phyloP scores from a whole-genome alignment of 2,888 invertebrate species.

The Morpho achilles region DNA sequence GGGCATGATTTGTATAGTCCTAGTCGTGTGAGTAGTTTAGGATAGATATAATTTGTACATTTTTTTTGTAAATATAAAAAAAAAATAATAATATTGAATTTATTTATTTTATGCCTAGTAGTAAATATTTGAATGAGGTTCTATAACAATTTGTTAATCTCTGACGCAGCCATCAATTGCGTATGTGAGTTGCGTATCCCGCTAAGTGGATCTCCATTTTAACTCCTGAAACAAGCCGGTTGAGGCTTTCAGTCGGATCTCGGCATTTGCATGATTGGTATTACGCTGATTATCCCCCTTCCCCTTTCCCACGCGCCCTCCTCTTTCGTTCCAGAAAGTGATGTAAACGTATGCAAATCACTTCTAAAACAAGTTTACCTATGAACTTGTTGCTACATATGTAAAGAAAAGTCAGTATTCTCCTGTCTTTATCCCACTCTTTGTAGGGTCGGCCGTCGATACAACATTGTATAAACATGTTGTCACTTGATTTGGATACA shows the following conservation, averaged over 20 bases:
- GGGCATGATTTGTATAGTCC: too few relatives aligned
- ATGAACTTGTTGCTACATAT: constrained; percentile 16
- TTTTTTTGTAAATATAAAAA: too few relatives aligned
- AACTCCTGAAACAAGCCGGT: constrained; percentile 79
- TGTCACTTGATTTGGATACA: too few relatives aligned
- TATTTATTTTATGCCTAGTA: too few relatives aligned
- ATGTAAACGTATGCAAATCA: constrained; percentile 69
- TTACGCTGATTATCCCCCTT: constrained; percentile 71
- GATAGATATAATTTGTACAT: too few relatives aligned
- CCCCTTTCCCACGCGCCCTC: constrained; percentile 29
- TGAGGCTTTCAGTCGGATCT: constrained; percentile 78
- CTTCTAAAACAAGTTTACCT: constrained; percentile 32
- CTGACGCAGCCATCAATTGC: constrained; percentile 61
- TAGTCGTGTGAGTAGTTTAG: too few relatives aligned
- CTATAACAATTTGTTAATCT: constrained; percentile 35
- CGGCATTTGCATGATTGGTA: constrained; percentile 78
- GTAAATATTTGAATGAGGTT: not conserved
- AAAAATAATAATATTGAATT: too few relatives aligned
- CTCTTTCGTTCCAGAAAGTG: constrained; percentile 48
- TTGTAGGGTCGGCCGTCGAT: too few relatives aligned
- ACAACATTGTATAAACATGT: too few relatives aligned
- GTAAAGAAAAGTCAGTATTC: too few relatives aligned
- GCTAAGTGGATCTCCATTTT: constrained; percentile 79
- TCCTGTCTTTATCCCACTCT: too few relatives aligned
- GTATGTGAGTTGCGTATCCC: constrained; percentile 74